Conservation (phyloP, 2,113 vertebrate species). For the Mirza zaza region DNA sequence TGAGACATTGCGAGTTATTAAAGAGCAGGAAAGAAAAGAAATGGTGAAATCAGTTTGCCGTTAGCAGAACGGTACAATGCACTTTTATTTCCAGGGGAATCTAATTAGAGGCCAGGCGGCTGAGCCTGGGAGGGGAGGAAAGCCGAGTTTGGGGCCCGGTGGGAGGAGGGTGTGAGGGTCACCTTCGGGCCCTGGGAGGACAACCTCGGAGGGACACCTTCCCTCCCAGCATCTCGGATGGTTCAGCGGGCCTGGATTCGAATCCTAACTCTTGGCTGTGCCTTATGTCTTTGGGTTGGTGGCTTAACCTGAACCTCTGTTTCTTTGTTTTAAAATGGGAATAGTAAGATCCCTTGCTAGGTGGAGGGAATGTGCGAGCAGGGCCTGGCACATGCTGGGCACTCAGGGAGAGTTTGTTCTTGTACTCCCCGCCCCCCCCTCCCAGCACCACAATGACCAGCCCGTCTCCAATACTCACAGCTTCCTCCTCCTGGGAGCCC, state of each 20-base stretch:
- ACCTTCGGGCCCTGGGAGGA: background rate
- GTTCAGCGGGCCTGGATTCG: background rate
- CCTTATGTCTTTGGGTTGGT: background rate
- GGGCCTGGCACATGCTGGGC: accelerated
- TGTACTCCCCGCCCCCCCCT: too few species aligned
- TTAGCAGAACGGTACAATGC: slow-evolving; percentile 66
- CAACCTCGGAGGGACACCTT: too few species aligned
- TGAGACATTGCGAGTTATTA: slow-evolving; percentile 67
- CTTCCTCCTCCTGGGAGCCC: background rate
- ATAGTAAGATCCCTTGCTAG: background rate
- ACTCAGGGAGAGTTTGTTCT: accelerated
- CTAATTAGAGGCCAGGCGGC: slow-evolving; percentile 65
- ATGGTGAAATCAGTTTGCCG: slow-evolving; percentile 65
- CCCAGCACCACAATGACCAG: accelerated
- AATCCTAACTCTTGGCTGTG: background rate
- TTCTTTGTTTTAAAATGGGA: background rate
- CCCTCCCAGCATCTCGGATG: background rate
- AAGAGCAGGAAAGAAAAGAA: slow-evolving; percentile 69
- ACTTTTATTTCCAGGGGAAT: slow-evolving; percentile 70
- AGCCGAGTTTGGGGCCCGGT: background rate
- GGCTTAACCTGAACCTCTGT: background rate
- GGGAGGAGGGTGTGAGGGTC: background rate
- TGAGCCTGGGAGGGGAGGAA: background rate
- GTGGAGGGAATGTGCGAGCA: accelerated
- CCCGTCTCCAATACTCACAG: accelerated